Evolutionary conservation across 2,888 invertebrate species (phyloP).

Genomic region (Rhabditoides inermis): DNA sequence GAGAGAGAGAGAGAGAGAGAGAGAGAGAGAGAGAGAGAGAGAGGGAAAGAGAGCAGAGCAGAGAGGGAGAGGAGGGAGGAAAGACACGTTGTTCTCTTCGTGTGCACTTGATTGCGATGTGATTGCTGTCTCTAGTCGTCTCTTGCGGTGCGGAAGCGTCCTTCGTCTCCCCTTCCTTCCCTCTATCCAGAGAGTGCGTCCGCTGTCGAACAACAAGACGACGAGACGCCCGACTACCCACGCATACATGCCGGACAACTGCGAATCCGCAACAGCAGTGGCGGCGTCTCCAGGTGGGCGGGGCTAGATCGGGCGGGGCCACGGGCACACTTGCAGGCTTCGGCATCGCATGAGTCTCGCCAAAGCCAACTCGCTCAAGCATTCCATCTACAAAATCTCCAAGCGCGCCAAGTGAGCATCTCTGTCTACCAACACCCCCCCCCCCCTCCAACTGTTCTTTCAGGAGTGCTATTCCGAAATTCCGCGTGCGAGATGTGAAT

Average conservation of each 20-base stretch:
- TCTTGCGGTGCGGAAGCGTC: slow-evolving; percentile 3
- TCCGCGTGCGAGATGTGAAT: slow-evolving; percentile 77
- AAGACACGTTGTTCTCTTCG: no score
- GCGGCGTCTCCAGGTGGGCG: neutral
- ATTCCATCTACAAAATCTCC: slow-evolving; percentile 19
- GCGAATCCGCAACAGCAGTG: slow-evolving; percentile 5
- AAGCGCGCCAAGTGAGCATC: no score
- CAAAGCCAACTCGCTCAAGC: slow-evolving; percentile 20
- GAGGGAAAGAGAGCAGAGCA: no score
- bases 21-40: no score
- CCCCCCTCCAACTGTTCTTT: no score
- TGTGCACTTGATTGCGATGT: no score
- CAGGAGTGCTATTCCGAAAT: slow-evolving; percentile 27
- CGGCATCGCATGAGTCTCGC: slow-evolving; percentile 22
- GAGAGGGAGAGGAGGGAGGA: no score
- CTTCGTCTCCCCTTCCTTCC: slow-evolving; percentile 22
- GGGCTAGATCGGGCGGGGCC: neutral
- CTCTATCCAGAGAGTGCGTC: slow-evolving; percentile 6
- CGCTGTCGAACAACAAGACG: slow-evolving; percentile 9
- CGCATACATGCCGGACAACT: slow-evolving; percentile 19
- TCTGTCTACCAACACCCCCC: no score
- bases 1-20: no score
- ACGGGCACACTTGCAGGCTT: slow-evolving; percentile 6
- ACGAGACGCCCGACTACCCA: slow-evolving; percentile 25
- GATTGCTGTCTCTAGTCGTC: no score